Evolutionary conservation across 2,113 vertebrate genomes (phyloP), one percentile per base, ranked within the genome.

Genomic region (Acanthisitta chloris): DNA sequence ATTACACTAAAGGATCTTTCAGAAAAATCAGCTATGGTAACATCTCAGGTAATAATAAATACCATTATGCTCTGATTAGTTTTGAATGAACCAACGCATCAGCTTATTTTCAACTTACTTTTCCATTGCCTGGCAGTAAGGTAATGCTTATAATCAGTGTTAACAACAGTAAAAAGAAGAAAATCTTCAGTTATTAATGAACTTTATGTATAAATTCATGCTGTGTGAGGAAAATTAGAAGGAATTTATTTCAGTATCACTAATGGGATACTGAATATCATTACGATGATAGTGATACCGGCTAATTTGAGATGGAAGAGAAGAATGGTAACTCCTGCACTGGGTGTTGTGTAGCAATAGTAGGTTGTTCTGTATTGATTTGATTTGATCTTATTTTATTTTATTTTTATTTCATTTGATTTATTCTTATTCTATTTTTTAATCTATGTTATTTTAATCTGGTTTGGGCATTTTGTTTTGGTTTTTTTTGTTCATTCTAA

Each of bases 101-200:
- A 59, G 5, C 46, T 94, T 61, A n/a, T 80, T 61, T n/a, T 40
- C 40, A 76, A 31, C 36, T 54, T 76, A 51, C 26, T 86, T 90
- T 90, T 61, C 62, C 28, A 88, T 40, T 49, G 72, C 33, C 23
- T 89, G 33, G 64, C 80, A 95, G 92, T 96, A 51, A 93, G 33
- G 38, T 69, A 81, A 80, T 65, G 67, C 90, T 96, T 84, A 71
- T 88, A 79, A 40, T 91, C 64, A 93, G 42, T 38, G 34, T 93
- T 70, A 84, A 43, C 64, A 81, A 66, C 81, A 76, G 31, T 91
- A 96, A 93, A 51, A 92, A 70, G 65, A 91, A 92, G 92, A 59
- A 94, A 90, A 77, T 76, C 19, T 94, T 96, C 80, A 62, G 20
- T 69, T 96, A 85, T 81, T 92, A 78, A 23, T n/a, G 49, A 34